These are phyloP conservation scores for Caenorhabditis parvicauda DNA, from an alignment of 2,888 invertebrate genomes.

Conservation along the genomic window DNA sequence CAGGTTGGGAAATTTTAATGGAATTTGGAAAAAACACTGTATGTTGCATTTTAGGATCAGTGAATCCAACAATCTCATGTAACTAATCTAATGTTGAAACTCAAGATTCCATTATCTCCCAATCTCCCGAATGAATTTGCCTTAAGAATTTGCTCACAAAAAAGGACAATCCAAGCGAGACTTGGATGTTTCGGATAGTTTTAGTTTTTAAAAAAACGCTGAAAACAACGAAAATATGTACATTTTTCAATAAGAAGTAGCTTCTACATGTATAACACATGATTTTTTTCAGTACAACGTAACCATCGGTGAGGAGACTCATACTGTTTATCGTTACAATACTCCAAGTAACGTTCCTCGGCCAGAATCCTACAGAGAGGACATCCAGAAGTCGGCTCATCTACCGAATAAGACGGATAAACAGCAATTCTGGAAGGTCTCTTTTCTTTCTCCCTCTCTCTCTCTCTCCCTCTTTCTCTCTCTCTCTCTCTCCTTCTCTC, in stretches of 20 bases:
- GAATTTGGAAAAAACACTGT: too few species aligned
- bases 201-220: neutral
- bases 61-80: too few species aligned
- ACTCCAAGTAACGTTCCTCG: slow-evolving; percentile 64
- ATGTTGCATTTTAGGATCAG: too few species aligned
- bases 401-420: slow-evolving; percentile 12
- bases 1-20: slow-evolving; percentile 14
- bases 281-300: slow-evolving; percentile 55
- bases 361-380: slow-evolving; percentile 79
- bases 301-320: slow-evolving; percentile 66
- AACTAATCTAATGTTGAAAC: too few species aligned
- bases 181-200: too few species aligned
- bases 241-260: too few species aligned
- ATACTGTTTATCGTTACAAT: slow-evolving; percentile 73
- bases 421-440: slow-evolving; percentile 35
- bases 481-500: slow-evolving; percentile 1
- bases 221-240: neutral
- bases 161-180: too few species aligned
- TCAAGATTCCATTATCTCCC: too few species aligned
- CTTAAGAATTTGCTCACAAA: too few species aligned
- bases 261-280: too few species aligned
- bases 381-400: slow-evolving; percentile 30
- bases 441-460: neutral
- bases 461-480: too few species aligned
- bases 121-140: too few species aligned